Evolutionary conservation across 2,888 invertebrate genomes (phyloP).

Genomic region (Neoascia interrupta): DNA sequence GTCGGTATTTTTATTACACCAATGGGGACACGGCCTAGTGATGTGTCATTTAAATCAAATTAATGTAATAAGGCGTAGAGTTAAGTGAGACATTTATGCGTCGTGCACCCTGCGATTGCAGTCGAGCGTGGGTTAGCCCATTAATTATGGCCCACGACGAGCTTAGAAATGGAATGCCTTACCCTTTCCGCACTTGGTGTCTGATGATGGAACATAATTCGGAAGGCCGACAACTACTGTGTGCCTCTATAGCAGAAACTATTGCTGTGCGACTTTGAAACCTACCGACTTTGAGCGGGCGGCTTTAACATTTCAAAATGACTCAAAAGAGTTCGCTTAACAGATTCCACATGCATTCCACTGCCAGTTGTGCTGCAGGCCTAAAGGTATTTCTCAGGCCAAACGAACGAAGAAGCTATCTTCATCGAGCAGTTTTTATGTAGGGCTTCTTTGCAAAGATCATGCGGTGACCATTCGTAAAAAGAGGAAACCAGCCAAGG

Average conservation of each 20-base stretch:
- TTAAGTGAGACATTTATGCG: slow-evolving; percentile 68
- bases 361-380: slow-evolving; percentile 1
- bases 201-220: slow-evolving; percentile 16
- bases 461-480: slow-evolving; percentile 53
- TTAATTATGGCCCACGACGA: slow-evolving; percentile 56
- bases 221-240: slow-evolving; percentile 1
- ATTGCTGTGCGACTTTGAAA: too few relatives aligned
- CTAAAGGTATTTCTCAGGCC: slow-evolving; percentile 38
- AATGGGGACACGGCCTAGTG: slow-evolving; percentile 45
- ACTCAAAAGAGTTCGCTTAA: slow-evolving; percentile 67
- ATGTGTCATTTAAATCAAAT: slow-evolving; percentile 68
- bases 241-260: background rate
- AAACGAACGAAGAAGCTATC: slow-evolving; percentile 45
- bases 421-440: slow-evolving; percentile 59
- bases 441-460: slow-evolving; percentile 14
- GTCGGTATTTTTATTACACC: slow-evolving; percentile 61
- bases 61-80: slow-evolving; percentile 66
- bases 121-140: slow-evolving; percentile 59
- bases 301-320: slow-evolving; percentile 65
- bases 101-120: slow-evolving; percentile 60
- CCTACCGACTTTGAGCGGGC: slow-evolving; percentile 56
- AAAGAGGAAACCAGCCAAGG: slow-evolving; percentile 40
- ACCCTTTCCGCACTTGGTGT: background rate
- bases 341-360: slow-evolving; percentile 65
- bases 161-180: slow-evolving; percentile 1